Base-by-base conservation (phyloP, 2,888 invertebrate species). In the Cheilosia scutellata region DNA sequence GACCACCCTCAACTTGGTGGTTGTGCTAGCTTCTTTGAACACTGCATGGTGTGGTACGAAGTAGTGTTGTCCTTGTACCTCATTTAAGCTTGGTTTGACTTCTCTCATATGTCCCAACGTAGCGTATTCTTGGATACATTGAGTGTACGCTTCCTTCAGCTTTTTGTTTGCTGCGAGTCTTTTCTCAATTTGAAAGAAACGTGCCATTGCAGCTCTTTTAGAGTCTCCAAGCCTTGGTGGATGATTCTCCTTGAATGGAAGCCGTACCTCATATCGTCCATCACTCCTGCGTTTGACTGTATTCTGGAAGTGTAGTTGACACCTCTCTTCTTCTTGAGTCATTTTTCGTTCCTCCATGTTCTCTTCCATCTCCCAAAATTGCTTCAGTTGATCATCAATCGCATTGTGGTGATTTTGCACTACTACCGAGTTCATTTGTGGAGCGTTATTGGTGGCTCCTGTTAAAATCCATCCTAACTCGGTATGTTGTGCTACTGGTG, bases 391-490 rank as follows among this genome's bases (percentile, higher is more conserved):
- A 3, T 2, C 25, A 25, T 31, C 57, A 9, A 65, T 5, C 4
- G 63, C 13, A 3, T 62, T 78, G 7, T 60, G 42, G 13, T 76
- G 77, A 42, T 11, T 72, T 37, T 63, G 71, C 4, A 79, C 65
- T 4, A 25, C 58, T 5, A 4, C 6, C 11, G n/a, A 1, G 13
- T 49, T 40, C 47, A 20, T 20, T 20, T 49, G 29, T 9, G 2
- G 5, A 13, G 4, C 9, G 7, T 9, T 27, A 6, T 25, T 51
- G 2, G 47, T 37, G 0, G 9, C n/a, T 63, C 71, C 63, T 20
- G 62, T 63, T 33, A 77, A 31, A 33, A 68, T 77, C 62, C 53
- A 70, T 13, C 62, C 60, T 16, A 68, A 47, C 16, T 70, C 77
- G 6, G 76, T 68, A 4, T 44, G 13, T 13, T 77, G 76, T n/a